These are phyloP conservation scores for Gymnoscopelus braueri DNA, from an alignment of 2,797 vertebrate genomes.

Conservation along the genomic window DNA sequence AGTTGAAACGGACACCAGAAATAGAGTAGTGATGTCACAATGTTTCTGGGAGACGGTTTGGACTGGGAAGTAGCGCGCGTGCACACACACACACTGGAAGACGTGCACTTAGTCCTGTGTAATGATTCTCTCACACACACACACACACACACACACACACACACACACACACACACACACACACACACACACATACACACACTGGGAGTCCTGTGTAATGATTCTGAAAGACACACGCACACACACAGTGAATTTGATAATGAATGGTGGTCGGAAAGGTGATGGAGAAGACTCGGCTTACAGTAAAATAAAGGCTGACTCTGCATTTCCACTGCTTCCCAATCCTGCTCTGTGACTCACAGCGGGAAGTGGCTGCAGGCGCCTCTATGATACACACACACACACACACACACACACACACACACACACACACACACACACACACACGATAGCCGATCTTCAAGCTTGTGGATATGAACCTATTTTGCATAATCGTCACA, in stretches of 20 bases:
- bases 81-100: no score
- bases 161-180: slow-evolving; percentile 21
- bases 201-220: not conserved
- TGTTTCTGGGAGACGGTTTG: slow-evolving; percentile 78
- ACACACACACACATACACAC: slow-evolving; percentile 4
- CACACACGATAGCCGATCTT: no score
- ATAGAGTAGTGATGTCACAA: slow-evolving; percentile 82
- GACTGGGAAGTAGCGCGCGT: slow-evolving; percentile 29
- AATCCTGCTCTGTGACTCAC: slow-evolving; percentile 21
- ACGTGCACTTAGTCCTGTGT: no score
- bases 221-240: slow-evolving; percentile 2
- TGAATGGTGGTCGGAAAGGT: not conserved
- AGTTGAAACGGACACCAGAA: slow-evolving; percentile 78
- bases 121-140: no score
- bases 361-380: slow-evolving; percentile 8
- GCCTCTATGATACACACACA: not conserved
- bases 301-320: slow-evolving; percentile 10
- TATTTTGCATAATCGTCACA: no score
- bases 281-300: not conserved
- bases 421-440: slow-evolving; percentile 9
- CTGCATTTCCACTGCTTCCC: slow-evolving; percentile 4
- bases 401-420: not conserved
- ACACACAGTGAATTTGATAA: slow-evolving; percentile 3
- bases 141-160: no score
- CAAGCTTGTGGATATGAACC: no score